phyloP scores from a whole-genome alignment of 2,888 invertebrate genomes.

The Idaea aversata region DNA sequence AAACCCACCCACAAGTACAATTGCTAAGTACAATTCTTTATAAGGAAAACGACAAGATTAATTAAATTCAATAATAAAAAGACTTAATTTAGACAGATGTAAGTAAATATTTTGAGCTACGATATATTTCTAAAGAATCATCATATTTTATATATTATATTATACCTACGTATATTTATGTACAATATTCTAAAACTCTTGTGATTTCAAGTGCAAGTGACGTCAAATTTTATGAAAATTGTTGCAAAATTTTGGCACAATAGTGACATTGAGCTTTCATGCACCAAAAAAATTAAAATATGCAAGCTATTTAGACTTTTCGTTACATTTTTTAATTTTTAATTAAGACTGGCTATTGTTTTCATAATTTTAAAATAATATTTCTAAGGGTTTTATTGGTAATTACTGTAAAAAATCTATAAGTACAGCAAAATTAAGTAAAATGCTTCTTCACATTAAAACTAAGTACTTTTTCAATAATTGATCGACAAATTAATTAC shows the following conservation, averaged over 20 bases:
- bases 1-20: too few relatives aligned
- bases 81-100: constrained; percentile 46
- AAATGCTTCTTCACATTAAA: not conserved
- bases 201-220: constrained; percentile 44
- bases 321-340: constrained; percentile 28
- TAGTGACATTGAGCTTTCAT: constrained; percentile 58
- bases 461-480: not conserved
- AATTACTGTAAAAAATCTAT: not conserved
- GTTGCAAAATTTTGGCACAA: constrained; percentile 59
- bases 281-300: constrained; percentile 42
- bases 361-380: constrained; percentile 29
- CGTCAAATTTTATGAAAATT: constrained; percentile 29
- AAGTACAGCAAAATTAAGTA: not conserved
- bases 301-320: constrained; percentile 50
- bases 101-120: constrained; percentile 73
- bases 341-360: constrained; percentile 25
- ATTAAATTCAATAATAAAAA: constrained; percentile 49
- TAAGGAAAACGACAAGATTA: constrained; percentile 47
- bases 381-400: not conserved
- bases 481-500: not conserved
- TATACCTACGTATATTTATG: constrained; percentile 67
- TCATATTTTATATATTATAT: constrained; percentile 39
- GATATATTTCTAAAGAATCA: constrained; percentile 56
- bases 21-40: constrained; percentile 28
- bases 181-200: constrained; percentile 72